Evolutionary conservation across 2,888 invertebrate genomes (phyloP), one percentile per base, ranked within the genome.

Genomic region (Acanthosepion esculentum): DNA sequence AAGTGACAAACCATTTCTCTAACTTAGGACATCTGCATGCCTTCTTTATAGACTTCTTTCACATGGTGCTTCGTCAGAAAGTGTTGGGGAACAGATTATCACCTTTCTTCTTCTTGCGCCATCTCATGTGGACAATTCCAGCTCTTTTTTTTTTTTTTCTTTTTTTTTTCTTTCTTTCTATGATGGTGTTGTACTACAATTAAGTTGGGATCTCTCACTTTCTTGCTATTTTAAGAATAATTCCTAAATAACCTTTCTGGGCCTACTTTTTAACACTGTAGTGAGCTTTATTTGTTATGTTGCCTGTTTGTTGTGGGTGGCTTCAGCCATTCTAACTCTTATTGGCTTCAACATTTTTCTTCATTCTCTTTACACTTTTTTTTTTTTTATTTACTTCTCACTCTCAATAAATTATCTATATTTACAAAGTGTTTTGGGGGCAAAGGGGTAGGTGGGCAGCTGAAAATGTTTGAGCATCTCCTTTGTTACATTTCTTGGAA

Each of bases 301-400:
- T 94, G 94, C 94, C 94, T 95, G 94, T 91, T 91, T 92, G 91
- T 94, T 55, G 55, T 93, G 50, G 50, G 92, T 92, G 48, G 55
- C 59, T 93, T 94, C 94, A 93, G n/a, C 94, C 91, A 94, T 48
- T 92, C 50, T 94, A 94, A 41, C 41, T 94, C 50, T 78, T 78
- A 91, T 12, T 15, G 15, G 78, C 78, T 78, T 78, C n/a, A 33
- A 78, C n/a, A n/a, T 33, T 78, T n/a, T 78, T n/a, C 33, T 33
- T 15, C 2, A 15, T 33, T n/a, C n/a, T n/a, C n/a, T n/a, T 18
- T n/a, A 23, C 12, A 15, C 33, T 15, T n/a, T n/a, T 15, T 33
- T 33, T 23, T 59, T 59, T 59, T 59, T 59, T 4, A 20, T 20
- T 59, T 23, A 1, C 7, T 23, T 59, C 55, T 55, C 15, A 15